phyloP scores from a whole-genome alignment of 2,888 invertebrate species.

The Polyommatus icarus region DNA sequence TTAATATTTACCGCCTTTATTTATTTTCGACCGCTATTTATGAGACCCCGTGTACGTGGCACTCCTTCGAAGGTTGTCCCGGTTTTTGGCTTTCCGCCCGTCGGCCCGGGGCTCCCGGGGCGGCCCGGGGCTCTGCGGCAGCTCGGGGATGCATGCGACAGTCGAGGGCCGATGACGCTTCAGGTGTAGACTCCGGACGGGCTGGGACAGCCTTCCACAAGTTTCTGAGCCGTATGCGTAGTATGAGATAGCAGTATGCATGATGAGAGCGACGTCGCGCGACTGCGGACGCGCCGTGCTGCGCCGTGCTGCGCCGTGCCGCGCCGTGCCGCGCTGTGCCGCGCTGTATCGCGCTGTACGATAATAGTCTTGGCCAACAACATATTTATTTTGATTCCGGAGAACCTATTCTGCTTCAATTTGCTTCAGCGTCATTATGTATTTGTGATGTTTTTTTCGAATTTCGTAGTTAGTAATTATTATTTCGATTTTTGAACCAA shows the following conservation, averaged over 20 bases:
- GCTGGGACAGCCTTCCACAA: constrained; percentile 77
- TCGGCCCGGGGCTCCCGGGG: constrained; percentile 46
- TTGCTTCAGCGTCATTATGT: constrained; percentile 77
- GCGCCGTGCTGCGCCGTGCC: neutral
- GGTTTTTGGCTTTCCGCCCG: constrained; percentile 80
- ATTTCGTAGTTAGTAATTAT: constrained; percentile 69
- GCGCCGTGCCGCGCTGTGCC: neutral
- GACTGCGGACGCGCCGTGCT: neutral
- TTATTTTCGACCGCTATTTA: constrained; percentile 71
- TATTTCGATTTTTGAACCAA: constrained; percentile 74
- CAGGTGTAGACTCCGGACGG: constrained; percentile 58
- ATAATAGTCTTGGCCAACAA: constrained; percentile 79
- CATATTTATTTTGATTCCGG: constrained; percentile 77
- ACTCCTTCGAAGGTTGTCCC: constrained; percentile 82
- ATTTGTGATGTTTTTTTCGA: constrained; percentile 68
- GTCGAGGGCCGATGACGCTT: constrained; percentile 65
- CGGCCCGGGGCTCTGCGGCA: constrained; percentile 64
- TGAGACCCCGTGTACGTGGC: constrained; percentile 68
- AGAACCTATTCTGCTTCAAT: constrained; percentile 81
- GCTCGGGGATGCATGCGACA: constrained; percentile 57
- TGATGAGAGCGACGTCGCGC: constrained; percentile 47
- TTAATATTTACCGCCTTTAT: constrained; percentile 77
- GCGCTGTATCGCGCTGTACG: constrained; percentile 63
- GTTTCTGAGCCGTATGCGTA: constrained; percentile 48
- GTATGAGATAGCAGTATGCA: constrained; percentile 56